Percentiles rank a stretch among this genome's conserved stretches.
Conservation (phyloP, 2,797 vertebrate species). For the Falco novaeseelandiae region DNA sequence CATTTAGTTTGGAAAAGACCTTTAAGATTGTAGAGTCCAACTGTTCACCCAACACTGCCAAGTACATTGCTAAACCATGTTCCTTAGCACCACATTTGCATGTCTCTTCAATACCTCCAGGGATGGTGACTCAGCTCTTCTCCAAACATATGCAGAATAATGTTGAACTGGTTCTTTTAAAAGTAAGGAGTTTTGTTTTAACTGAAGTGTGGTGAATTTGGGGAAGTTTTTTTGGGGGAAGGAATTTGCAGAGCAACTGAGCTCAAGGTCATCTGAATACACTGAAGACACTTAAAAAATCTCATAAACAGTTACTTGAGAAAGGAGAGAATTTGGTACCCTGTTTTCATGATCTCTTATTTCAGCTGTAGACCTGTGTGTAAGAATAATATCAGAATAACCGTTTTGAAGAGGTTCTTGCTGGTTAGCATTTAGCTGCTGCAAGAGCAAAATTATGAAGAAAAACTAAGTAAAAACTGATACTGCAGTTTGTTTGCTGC, state of each 20-base stretch:
- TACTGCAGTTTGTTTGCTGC: not conserved
- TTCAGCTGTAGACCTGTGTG: not conserved
- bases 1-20: too few species aligned
- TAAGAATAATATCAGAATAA: not conserved
- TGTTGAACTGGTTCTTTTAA: too few species aligned
- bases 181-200: not conserved
- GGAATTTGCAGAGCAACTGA: not conserved
- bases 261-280: not conserved
- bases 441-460: not conserved
- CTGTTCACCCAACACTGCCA: too few species aligned
- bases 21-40: too few species aligned
- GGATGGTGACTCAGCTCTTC: too few species aligned
- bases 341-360: not conserved
- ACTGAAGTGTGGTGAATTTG: not conserved
- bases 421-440: not conserved
- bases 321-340: not conserved
- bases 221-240: not conserved
- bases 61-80: too few species aligned
- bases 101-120: too few species aligned
- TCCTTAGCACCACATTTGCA: too few species aligned
- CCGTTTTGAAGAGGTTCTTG: not conserved
- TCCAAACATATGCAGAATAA: too few species aligned
- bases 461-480: not conserved
- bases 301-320: not conserved
- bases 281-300: not conserved